phyloP scores from a whole-genome alignment of 2,113 vertebrate species.

The Actinemys pallida region DNA sequence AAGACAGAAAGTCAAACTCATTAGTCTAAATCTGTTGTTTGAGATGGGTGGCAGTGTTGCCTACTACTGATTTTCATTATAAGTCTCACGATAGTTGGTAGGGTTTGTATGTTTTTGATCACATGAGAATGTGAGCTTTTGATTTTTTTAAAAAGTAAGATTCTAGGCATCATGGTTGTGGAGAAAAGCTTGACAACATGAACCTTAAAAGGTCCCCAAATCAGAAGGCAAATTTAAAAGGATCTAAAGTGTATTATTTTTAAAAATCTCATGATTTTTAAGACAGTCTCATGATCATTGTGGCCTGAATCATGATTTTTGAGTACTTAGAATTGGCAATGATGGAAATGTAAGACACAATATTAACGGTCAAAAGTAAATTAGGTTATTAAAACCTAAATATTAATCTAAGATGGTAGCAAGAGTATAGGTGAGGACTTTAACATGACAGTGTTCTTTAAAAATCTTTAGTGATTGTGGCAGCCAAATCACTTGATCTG shows the following conservation, averaged over 20 bases:
- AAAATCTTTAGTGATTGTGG: neutral
- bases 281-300: neutral
- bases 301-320: neutral
- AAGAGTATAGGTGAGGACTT: neutral
- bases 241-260: neutral
- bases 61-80: neutral
- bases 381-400: no score
- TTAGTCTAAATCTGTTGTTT: neutral
- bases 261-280: rapidly evolving
- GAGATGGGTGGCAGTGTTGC: rapidly evolving
- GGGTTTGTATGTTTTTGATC: neutral
- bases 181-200: neutral
- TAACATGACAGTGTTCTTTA: neutral
- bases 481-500: neutral
- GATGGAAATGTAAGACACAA: neutral
- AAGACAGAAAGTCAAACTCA: neutral
- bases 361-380: neutral
- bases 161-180: neutral
- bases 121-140: neutral
- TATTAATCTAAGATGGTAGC: neutral
- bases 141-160: neutral
- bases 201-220: neutral
- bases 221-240: neutral
- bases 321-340: neutral
- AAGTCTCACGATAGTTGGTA: neutral